Evolutionary conservation across 53 echinoderm and acorn worm species (phyloP).

Genomic region (Holothuria scabra): DNA sequence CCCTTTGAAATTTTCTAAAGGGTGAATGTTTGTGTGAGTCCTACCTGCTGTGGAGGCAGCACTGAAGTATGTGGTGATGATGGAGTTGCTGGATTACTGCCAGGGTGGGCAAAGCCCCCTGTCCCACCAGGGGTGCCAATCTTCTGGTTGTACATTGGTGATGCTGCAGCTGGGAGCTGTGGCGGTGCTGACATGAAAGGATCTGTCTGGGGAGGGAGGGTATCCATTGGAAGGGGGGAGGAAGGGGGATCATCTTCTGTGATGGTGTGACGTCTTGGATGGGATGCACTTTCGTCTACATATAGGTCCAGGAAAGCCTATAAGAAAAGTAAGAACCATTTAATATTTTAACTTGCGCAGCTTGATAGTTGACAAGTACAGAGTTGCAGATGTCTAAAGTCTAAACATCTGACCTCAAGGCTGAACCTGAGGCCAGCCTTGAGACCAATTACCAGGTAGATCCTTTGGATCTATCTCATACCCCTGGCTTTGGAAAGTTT

Average conservation of each 20-base stretch:
- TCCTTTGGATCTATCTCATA: too few relatives aligned
- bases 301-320: conserved; percentile 94
- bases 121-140: conserved; percentile 55
- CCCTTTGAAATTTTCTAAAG: too few relatives aligned
- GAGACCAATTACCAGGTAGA: too few relatives aligned
- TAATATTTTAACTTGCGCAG: neutral
- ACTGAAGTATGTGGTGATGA: conserved; percentile 95
- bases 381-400: too few relatives aligned
- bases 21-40: neutral
- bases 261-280: conserved; percentile 50
- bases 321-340: neutral
- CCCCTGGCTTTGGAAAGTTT: too few relatives aligned
- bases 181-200: conserved; percentile 62
- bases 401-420: too few relatives aligned
- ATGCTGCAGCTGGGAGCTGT: conserved; percentile 70
- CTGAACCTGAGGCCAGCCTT: too few relatives aligned
- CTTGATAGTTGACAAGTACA: too few relatives aligned
- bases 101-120: conserved; percentile 81
- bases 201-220: conserved; percentile 51
- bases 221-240: conserved; percentile 86
- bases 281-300: conserved; percentile 78
- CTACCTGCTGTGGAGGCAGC: conserved; percentile 68
- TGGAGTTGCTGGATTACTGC: conserved; percentile 92
- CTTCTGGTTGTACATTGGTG: conserved; percentile 76
- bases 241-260: conserved; percentile 88